Base-by-base conservation (phyloP, 2,797 vertebrate genomes). In the Sebastolobus alascanus region DNA sequence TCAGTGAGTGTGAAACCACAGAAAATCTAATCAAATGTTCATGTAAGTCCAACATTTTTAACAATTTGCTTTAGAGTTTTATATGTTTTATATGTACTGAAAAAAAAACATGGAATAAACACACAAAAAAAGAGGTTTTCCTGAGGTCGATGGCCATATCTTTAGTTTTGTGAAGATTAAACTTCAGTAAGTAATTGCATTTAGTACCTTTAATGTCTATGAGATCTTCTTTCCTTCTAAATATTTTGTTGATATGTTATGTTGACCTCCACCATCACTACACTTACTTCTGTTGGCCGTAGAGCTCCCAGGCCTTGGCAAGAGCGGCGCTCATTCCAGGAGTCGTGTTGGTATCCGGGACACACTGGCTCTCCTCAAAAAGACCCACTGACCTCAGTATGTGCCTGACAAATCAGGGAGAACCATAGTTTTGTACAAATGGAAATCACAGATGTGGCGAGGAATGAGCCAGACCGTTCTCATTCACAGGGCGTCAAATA, bases 281-380 rank as follows among this genome's bases (percentile, higher is more conserved):
- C 52, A 31, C 86, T 85, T 89, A 97, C 97, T 92, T 96, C 8
- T 84, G 82, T 40, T 96, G 97, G 1, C 96, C 95, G 0, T 97
- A 98, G 46, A 97, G 94, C 80, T 96, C 94, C 97, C 97, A 98
- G 81, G 97, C 97, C 90, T 94, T 96, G 2, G 93, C 95, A 6
- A 97, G 95, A 18, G 95, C 97, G 68, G 68, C 60, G 38, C 95
- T 95, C 80, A 98, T 89, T n/a, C 94, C 95, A 43, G 88, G 80
- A 0, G 95, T 89, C 2, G 96, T 96, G 85, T 94, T 94, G 88
- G 96, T 97, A 72, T 95, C 90, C 66, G 96, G 89, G 80, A 98
- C 87, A 11, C 20, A 91, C 2, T 89, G 76, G 1, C 93, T 94
- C 83, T 97, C 96, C 73, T 96, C 86, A 6, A 92, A 71, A 80